Base-by-base conservation (phyloP, 2,888 invertebrate species). In the Magallana nippona region DNA sequence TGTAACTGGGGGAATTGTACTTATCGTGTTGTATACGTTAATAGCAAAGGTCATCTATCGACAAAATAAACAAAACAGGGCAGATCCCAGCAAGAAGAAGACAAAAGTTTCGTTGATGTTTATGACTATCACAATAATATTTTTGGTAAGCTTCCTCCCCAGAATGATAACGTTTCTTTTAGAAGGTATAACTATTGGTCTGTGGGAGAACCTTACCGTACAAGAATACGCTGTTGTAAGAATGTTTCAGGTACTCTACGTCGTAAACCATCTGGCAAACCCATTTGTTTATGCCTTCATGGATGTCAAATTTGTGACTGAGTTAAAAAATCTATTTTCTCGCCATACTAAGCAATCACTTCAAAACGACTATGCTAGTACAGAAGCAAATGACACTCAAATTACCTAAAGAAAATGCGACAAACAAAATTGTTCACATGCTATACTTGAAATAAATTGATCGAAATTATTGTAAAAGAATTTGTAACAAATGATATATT, bases 221-320 rank as follows among this genome's bases (percentile, higher is more conserved):
- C 10, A 10, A 17, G n/a, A 19, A n/a, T 19, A 19, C n/a, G 19
- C 60, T 10, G 10, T 17, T 11, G 55, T 82, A 55, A 15, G 81
- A 10, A 58, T 81, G 15, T 81, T 58, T n/a, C 32, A 81, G 19
- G 19, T 55, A 27, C 17, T 63, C 3, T 82, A 77, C 77, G 82
- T 82, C 1, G 19, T 82, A 8, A 82, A 82, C 56, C 56, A 77
- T 56, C 15, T 82, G 1, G 82, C 77, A 10, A 82, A 82, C 56
- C 82, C 82, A 10, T 56, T 82, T 77, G 82, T 82, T 22, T 82
- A 82, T 77, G 82, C 79, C 13, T 79, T 79, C 13, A 55, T 79
- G 55, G 79, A 79, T n/a, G n/a, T 79, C 17, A 79, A 44, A 15
- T 79, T 55, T 79, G 15, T 55, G 15, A 55, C 17, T 11, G 55